These are phyloP conservation scores for Sapayoa aenigma DNA, from an alignment of 2,113 vertebrate species.

Conservation along the genomic window DNA sequence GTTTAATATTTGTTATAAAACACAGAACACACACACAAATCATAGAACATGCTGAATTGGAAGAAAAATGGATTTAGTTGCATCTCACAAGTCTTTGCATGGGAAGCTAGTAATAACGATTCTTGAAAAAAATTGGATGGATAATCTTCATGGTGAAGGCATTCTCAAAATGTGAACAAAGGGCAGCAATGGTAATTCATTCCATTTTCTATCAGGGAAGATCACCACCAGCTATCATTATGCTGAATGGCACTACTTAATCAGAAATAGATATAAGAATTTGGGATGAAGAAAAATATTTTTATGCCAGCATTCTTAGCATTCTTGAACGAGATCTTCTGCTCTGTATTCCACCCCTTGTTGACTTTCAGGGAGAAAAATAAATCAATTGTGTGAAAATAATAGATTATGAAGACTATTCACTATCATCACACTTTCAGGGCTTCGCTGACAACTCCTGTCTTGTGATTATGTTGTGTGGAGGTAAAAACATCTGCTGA, in stretches of 20 bases:
- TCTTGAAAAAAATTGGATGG: neutral
- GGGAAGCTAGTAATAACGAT: neutral
- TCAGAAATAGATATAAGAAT: neutral
- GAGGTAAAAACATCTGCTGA: slow-evolving; percentile 66
- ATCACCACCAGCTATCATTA: neutral
- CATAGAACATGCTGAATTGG: neutral
- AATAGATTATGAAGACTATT: slow-evolving; percentile 39
- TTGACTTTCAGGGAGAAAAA: neutral
- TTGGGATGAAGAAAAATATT: neutral
- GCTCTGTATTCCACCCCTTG: neutral
- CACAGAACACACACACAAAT: neutral
- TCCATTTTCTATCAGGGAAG: neutral
- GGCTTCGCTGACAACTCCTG: slow-evolving; percentile 37
- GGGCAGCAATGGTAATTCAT: neutral
- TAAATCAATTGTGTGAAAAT: slow-evolving; percentile 38
- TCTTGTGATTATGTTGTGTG: slow-evolving; percentile 68
- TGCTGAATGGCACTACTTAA: neutral
- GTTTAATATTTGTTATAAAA: neutral
- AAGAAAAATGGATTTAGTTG: neutral
- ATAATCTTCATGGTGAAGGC: neutral
- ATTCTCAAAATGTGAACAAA: neutral
- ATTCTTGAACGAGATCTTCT: neutral
- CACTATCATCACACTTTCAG: slow-evolving; percentile 53
- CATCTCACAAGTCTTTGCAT: neutral
- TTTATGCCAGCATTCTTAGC: neutral